Conservation (phyloP, 2,113 vertebrate genomes). For the Syngnathus scovelli region DNA sequence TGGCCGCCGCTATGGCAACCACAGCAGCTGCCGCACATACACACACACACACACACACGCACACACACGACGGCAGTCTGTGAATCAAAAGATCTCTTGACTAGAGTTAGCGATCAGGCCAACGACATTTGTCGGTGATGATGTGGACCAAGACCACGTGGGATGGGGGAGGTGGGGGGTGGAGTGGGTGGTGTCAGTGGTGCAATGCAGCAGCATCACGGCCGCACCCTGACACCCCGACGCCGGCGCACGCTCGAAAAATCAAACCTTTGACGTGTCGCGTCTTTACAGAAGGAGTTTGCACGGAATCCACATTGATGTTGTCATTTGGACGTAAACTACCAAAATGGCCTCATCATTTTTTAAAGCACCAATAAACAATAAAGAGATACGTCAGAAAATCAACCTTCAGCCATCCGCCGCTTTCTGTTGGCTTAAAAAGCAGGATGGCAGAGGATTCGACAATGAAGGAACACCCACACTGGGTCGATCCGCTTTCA, state of each 20-base stretch:
- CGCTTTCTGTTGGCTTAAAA: no score
- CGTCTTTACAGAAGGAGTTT: neutral
- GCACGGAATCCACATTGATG: neutral
- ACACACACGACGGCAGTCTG: slow-evolving; percentile 9
- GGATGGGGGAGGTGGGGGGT: neutral
- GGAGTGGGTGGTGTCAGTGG: slow-evolving; percentile 38
- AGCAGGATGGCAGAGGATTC: no score
- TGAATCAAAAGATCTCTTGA: no score
- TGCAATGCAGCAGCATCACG: slow-evolving; percentile 51
- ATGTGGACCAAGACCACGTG: no score
- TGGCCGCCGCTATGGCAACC: slow-evolving; percentile 32
- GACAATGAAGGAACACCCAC: no score
- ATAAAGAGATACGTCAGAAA: no score
- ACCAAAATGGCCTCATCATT: neutral
- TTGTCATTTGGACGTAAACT: neutral
- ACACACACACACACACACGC: slow-evolving; percentile 28
- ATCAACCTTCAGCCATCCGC: no score
- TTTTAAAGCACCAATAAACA: neutral
- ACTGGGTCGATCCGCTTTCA: no score
- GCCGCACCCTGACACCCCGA: slow-evolving; percentile 7
- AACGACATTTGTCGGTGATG: no score
- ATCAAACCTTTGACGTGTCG: neutral
- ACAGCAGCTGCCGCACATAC: slow-evolving; percentile 32
- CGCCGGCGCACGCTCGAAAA: neutral
- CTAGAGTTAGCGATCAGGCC: no score